Base-by-base conservation (phyloP, 2,888 invertebrate genomes). In the Hoplodrina ambigua region DNA sequence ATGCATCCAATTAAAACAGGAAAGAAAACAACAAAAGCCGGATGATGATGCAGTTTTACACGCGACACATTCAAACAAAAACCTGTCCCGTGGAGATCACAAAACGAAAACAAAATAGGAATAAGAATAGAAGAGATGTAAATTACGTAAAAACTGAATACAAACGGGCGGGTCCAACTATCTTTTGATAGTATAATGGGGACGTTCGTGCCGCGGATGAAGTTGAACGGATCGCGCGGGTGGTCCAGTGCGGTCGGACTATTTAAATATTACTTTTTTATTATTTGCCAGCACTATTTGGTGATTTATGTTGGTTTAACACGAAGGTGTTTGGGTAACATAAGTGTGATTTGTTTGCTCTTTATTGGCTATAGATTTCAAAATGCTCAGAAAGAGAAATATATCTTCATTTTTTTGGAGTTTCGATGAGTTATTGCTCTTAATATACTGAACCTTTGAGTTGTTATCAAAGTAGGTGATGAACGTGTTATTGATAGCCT, bases 231-330 rank as follows among this genome's bases (percentile, higher is more conserved):
- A 91, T 93, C 93, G 88, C 92, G 84, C 92, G 95, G 94, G 95
- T 95, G 95, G 95, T 96, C 95, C 86, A 81, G 82, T 84, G 89
- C 85, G 88, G 90, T 88, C 85, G 90, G 87, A 92, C 92, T 93
- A 92, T 94, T 92, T 93, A 92, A 94, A 94, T 94, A 94, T 92
- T 90, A 89, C 93, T 94, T 91, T 90, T 89, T 88, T 91, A 92
- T 92, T 94, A 94, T 95, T 94, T 94, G 94, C 94, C 87, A 90
- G 87, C 90, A 86, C 88, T 89, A 87, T 92, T 89, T 89, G 90
- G 89, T 93, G 94, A 94, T 94, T 92, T 93, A 94, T 93, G 92
- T 94, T 92, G 91, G 92, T 90, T 92, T 91, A 93, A 92, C 93
- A 92, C 90, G 92, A 90, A 94, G 91, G 93, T 94, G 94, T 94